Percentiles rank a stretch among this genome's conserved stretches.
phyloP scores from a whole-genome alignment of 2,113 vertebrate species.

The Erythrocercus mccallii region DNA sequence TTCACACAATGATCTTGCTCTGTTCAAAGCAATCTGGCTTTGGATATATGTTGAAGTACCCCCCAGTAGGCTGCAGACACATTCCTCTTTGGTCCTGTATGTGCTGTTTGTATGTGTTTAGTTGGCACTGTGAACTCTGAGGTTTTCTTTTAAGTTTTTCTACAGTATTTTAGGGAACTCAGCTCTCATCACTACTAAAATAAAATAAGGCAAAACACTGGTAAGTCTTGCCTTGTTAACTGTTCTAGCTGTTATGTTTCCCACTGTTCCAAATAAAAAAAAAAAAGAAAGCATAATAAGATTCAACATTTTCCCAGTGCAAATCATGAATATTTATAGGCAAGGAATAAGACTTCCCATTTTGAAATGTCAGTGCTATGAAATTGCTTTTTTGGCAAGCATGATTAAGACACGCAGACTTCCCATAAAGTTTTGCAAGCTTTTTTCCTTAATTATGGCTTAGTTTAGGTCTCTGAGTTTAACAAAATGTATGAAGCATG shows the following conservation, averaged over 20 bases:
- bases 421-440: conserved; percentile 42
- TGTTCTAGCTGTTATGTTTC: not conserved
- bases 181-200: conserved; percentile 10
- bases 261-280: not conserved
- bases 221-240: conserved; percentile 7
- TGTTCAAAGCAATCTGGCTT: not conserved
- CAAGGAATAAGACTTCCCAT: not conserved
- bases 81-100: not conserved
- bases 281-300: not conserved
- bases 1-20: not conserved
- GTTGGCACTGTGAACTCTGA: not conserved
- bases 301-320: conserved; percentile 4
- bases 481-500: not conserved
- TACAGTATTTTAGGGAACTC: not conserved
- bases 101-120: not conserved
- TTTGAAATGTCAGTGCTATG: conserved; percentile 13
- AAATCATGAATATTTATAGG: conserved; percentile 33
- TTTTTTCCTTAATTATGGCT: conserved; percentile 27
- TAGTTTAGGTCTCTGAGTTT: not conserved
- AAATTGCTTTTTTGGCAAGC: conserved; percentile 29
- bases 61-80: not conserved
- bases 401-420: not conserved
- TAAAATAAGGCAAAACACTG: not conserved
- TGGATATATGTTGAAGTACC: not conserved
- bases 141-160: conserved; percentile 1